These are phyloP conservation scores for Myrmecobius fasciatus DNA, from an alignment of 2,113 vertebrate species.

Conservation along the genomic window DNA sequence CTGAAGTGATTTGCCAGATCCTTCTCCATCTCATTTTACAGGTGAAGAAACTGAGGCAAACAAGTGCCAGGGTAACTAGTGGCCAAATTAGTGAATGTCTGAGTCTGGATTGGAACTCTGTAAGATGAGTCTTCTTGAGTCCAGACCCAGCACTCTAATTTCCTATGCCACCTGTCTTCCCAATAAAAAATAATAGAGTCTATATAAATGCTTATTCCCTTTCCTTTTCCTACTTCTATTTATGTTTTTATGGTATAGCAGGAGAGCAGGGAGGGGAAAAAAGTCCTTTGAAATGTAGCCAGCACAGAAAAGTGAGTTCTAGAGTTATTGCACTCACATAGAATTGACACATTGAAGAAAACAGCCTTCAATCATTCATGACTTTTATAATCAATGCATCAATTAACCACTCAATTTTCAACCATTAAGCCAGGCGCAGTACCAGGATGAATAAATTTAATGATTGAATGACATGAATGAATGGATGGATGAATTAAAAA, in stretches of 20 bases:
- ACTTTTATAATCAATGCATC: conserved; percentile 13
- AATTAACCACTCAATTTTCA: neutral
- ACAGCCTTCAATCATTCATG: neutral
- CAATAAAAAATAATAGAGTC: neutral
- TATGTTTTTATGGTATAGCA: neutral
- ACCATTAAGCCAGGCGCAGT: neutral
- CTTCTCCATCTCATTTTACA: too few species aligned
- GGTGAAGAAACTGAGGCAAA: too few species aligned
- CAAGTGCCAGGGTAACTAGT: too few species aligned
- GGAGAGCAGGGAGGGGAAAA: neutral
- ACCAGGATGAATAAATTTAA: neutral
- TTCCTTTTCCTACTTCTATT: conserved; percentile 21
- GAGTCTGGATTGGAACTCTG: too few species aligned
- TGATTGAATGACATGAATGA: neutral
- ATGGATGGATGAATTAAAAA: neutral
- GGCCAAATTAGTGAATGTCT: too few species aligned
- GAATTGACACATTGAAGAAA: conserved; percentile 31
- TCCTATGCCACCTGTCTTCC: neutral
- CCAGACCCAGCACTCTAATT: too few species aligned
- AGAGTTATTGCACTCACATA: conserved; percentile 24
- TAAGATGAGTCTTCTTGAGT: too few species aligned
- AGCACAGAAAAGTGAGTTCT: neutral
- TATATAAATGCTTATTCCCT: neutral
- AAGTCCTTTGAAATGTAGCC: conserved; percentile 55
- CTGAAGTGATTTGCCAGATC: too few species aligned